phyloP scores from a whole-genome alignment of 2,113 vertebrate genomes.

The Labeo catla region DNA sequence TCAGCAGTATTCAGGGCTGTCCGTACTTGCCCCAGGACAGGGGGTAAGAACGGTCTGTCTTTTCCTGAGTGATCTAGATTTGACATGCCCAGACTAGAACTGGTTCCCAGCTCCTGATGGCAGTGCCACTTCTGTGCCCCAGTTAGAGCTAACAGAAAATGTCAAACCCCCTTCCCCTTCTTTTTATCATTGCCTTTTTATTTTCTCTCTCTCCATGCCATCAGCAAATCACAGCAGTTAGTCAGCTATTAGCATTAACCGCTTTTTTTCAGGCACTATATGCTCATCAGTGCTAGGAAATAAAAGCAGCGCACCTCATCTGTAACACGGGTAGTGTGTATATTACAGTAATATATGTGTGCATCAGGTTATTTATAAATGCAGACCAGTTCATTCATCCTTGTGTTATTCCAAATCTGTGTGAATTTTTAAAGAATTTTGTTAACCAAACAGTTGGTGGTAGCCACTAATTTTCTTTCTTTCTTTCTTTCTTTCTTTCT shows the following conservation, averaged over 20 bases:
- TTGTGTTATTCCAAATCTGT: too few species aligned
- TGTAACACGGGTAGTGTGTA: background rate
- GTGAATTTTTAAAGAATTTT: too few species aligned
- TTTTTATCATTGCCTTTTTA: conserved; percentile 19
- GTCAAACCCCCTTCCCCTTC: conserved; percentile 29
- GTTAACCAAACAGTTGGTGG: background rate
- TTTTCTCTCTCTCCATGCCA: background rate
- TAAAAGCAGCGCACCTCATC: background rate
- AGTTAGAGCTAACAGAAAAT: conserved; percentile 79
- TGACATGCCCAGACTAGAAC: conserved; percentile 79
- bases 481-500: too few species aligned
- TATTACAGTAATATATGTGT: background rate
- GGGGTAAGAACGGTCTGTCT: conserved; percentile 68
- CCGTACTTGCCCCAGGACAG: conserved; percentile 50
- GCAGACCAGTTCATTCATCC: too few species aligned
- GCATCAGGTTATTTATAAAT: background rate
- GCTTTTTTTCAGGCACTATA: background rate
- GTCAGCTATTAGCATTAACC: conserved; percentile 1
- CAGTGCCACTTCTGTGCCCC: conserved; percentile 66
- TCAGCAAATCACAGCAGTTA: conserved; percentile 15
- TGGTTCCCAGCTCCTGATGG: conserved; percentile 49
- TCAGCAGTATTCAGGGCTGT: conserved; percentile 45
- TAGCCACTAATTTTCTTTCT: background rate
- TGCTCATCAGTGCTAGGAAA: background rate
- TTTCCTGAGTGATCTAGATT: conserved; percentile 53